A percentile compares a stretch with the other conserved stretches of the same genome.
Evolutionary conservation across 1,140 invertebrate genomes (phyloP).

Genomic region (Andricus grossulariae): DNA sequence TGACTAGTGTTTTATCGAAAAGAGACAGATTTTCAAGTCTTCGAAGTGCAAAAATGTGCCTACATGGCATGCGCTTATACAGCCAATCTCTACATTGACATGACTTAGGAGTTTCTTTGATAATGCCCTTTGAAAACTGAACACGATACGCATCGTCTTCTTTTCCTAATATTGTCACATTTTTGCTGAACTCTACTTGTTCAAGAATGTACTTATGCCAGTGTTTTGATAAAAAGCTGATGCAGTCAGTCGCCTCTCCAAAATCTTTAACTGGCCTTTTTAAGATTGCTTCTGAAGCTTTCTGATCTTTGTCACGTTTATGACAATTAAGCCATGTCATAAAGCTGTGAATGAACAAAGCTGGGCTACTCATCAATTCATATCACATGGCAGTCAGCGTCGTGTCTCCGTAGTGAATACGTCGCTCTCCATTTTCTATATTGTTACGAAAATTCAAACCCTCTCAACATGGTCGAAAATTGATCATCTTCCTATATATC

Average conservation of each 20-base stretch:
- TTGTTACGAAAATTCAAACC: too few relatives aligned
- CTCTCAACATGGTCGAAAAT: too few relatives aligned
- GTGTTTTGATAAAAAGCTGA: conserved; percentile 31
- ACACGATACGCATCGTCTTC: conserved; percentile 15
- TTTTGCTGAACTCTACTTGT: conserved; percentile 34
- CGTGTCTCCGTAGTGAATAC: too few relatives aligned
- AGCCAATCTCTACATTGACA: too few relatives aligned
- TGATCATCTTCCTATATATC: too few relatives aligned
- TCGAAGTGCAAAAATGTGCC: conserved; percentile 40
- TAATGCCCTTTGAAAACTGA: too few relatives aligned
- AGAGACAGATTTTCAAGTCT: background rate
- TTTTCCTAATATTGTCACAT: background rate
- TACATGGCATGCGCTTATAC: too few relatives aligned
- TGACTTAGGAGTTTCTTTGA: too few relatives aligned
- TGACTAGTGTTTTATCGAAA: conserved; percentile 35
- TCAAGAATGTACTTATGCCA: conserved; percentile 34
- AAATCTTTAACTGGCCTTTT: conserved; percentile 31
- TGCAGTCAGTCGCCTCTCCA: conserved; percentile 29
- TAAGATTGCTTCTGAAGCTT: conserved; percentile 35
- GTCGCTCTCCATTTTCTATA: too few relatives aligned
- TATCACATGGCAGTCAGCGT: too few relatives aligned
- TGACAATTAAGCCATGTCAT: too few relatives aligned
- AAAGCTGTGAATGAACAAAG: conserved; percentile 39
- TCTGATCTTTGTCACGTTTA: conserved; percentile 31
- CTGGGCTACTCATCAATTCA: conserved; percentile 35